Base-by-base conservation (phyloP, 2,113 vertebrate species). In the Pantherophis guttatus region DNA sequence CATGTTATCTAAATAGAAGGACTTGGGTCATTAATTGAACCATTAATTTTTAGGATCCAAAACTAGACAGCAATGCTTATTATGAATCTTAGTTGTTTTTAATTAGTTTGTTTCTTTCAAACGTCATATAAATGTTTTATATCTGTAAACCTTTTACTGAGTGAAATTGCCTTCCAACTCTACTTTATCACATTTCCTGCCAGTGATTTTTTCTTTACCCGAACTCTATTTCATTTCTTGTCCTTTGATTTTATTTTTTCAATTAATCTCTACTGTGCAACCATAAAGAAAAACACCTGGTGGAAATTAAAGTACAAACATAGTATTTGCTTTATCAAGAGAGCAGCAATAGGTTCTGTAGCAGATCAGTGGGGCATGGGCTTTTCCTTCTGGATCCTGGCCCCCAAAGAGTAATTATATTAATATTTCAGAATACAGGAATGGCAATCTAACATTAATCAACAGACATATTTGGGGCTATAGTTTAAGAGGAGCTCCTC, bases 201-300 rank as follows among this genome's bases (percentile, higher is more conserved):
- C 29, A 52, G 52, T 21, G 26, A 11, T 50, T 85, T 57, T 57
- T 91, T 93, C 87, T 88, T 58, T 21, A 88, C 86, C 90, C 59
- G 39, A 91, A 88, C 53, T 91, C 53, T 81, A 81, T 93, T 93
- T 93, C 91, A 88, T 87, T 54, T 93, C 62, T 90, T 55, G 59
- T 88, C 65, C 39, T 91, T 44, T 91, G 90, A 91, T 62, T 93
- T 91, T 88, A 91, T 54, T 65, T 91, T 91, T 33, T 54, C 65
- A 93, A 88, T 93, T 91, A 88, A 91, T 93, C 90, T 93, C 90
- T 88, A 33, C 11, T 85, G 10, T 52, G 53, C 54, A 93, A 91
- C 81, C 12, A 70, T 58, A 91, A 91, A 91, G 58, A 75, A 62
- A 88, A 39, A 50, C n/a, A 39, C 58, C 44, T 87, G 26, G 19